These are phyloP conservation scores for Pyrrhosoma nymphula DNA, from an alignment of 2,888 invertebrate species.

Conservation along the genomic window DNA sequence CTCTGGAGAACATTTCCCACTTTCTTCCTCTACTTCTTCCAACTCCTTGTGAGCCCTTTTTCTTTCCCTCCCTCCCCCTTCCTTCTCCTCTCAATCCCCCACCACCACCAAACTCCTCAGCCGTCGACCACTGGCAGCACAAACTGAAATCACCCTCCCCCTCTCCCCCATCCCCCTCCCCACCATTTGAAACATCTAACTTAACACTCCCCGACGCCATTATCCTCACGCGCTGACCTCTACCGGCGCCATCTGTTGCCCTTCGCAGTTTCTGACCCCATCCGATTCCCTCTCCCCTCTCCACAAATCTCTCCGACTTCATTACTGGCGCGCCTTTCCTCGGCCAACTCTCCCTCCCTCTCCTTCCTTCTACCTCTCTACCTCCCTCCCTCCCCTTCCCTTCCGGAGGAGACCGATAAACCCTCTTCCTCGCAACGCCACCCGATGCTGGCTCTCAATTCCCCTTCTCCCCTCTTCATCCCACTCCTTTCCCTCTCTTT, in stretches of 20 bases:
- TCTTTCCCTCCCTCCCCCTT: too few species aligned
- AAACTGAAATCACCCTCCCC: background rate
- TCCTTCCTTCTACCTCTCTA: background rate
- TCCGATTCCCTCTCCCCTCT: background rate
- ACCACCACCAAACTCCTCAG: background rate
- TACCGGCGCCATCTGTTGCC: slow-evolving; percentile 39
- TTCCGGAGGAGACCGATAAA: background rate
- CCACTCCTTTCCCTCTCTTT: too few species aligned
- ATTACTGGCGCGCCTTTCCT: background rate
- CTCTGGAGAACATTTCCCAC: background rate
- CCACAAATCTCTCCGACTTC: slow-evolving; percentile 13
- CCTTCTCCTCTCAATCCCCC: background rate
- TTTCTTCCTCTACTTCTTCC: background rate
- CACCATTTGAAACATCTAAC: slow-evolving; percentile 31
- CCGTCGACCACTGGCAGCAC: background rate
- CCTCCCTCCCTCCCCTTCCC: background rate
- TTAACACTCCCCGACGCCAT: slow-evolving; percentile 52
- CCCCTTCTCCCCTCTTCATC: too few species aligned
- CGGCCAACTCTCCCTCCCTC: background rate
- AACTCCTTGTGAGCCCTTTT: too few species aligned
- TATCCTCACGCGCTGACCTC: slow-evolving; percentile 38
- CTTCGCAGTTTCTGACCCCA: slow-evolving; percentile 2
- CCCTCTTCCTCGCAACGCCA: background rate
- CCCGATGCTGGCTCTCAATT: too few species aligned
- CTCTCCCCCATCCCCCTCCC: background rate